Base-by-base conservation (phyloP, 2,888 invertebrate genomes). In the Pandemis heparana region DNA sequence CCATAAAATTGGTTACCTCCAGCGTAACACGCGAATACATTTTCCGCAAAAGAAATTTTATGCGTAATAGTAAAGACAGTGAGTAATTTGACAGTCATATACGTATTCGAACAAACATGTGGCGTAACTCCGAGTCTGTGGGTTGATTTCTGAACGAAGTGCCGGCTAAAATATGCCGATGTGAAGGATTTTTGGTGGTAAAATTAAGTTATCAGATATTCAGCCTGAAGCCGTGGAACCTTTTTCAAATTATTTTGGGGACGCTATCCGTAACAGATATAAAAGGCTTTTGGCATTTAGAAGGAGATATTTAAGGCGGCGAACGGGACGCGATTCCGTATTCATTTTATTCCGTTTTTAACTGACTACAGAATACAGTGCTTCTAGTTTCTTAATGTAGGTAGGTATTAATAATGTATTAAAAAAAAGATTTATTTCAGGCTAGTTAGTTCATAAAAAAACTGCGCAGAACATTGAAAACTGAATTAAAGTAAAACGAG, bases 171-270 rank as follows among this genome's bases (percentile, higher is more conserved):
- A 39, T 23, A 32, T 65, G 12, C 6, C 48, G 60, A 71, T 23
- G 60, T 66, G 23, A 71, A 39, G 32, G 60, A 71, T 66, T 60
- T 64, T 16, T 60, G 65, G 65, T 32, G 71, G 66, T 71, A 66
- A 61, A 71, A 71, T 71, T 51, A 71, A 66, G 71, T 71, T 61
- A 71, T 71, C 51, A 66, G 71, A 66, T 71, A 61, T 66, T 66
- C 62, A 67, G 62, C 53, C 4, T 56, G 18, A 38, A 16, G 53
- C 38, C 46, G 62, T 62, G 32, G 51, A 38, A 62, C 43, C 43
- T 43, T 56, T 56, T n/a, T 53, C 18, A 67, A 67, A 62, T 62
- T 56, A 53, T 67, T 56, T 67, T 53, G 8, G 41, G 46, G 38
- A 39, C 48, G 51, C 41, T 71, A 51, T 66, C 59, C 51, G 60